Evolutionary conservation across 2,797 vertebrate species (phyloP).

Genomic region (Gymnocypris eckloni): DNA sequence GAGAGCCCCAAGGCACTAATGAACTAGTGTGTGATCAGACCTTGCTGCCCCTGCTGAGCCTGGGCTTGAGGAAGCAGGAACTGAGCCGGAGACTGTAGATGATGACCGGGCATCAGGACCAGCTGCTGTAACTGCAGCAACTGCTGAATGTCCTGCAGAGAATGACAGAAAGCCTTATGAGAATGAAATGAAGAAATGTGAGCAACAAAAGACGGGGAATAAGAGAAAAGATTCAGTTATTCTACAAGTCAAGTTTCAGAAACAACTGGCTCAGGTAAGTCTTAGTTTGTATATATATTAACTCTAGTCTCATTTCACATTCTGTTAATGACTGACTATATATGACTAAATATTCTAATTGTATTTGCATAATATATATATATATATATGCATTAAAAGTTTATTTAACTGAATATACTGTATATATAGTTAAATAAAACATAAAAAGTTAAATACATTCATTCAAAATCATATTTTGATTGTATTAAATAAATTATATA

Average conservation of each 20-base stretch:
- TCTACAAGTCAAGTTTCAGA: not conserved
- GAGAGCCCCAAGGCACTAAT: not conserved
- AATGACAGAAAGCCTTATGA: not conserved
- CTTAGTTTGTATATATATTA: not conserved
- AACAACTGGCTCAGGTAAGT: not conserved
- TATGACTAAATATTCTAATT: not conserved
- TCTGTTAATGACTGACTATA: not conserved
- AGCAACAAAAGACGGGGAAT: not conserved
- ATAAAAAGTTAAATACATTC: not conserved
- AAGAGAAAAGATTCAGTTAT: not conserved
- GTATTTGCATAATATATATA: not conserved
- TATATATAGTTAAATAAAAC: not conserved
- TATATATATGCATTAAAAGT: not conserved
- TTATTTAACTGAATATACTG: not conserved
- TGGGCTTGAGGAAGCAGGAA: slow-evolving; percentile 90
- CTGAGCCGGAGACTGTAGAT: slow-evolving; percentile 88
- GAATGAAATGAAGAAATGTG: slow-evolving; percentile 1
- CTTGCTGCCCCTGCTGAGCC: slow-evolving; percentile 86
- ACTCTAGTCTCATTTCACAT: not conserved
- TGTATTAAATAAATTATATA: not conserved
- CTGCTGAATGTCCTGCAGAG: slow-evolving; percentile 89
- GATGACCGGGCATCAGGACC: slow-evolving; percentile 89
- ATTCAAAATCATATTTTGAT: not conserved
- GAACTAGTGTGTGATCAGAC: slow-evolving; percentile 63
- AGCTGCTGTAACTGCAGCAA: slow-evolving; percentile 91